These are phyloP conservation scores for Scaptomyza cyrtandrae DNA, from an alignment of 2,888 invertebrate genomes.

Conservation along the genomic window DNA sequence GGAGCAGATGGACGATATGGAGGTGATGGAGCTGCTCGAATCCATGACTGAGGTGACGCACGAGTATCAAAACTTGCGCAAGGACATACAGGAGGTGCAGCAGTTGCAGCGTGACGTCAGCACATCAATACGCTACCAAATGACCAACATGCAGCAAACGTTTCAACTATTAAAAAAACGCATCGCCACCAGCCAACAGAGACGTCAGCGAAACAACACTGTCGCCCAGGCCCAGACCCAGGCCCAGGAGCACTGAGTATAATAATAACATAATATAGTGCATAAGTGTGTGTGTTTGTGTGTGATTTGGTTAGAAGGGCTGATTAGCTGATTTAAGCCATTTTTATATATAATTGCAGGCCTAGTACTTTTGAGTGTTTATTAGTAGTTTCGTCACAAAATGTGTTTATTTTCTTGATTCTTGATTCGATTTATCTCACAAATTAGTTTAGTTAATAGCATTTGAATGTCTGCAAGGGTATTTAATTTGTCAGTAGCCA, in stretches of 20 bases:
- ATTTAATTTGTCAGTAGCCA: neutral
- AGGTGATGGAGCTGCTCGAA: slow-evolving; percentile 90
- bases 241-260: slow-evolving; percentile 32
- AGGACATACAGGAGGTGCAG: slow-evolving; percentile 92
- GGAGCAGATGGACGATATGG: slow-evolving; percentile 86
- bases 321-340: slow-evolving; percentile 10
- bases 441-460: no score
- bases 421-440: no score
- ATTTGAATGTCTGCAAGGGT: no score
- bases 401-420: no score
- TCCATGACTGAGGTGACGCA: slow-evolving; percentile 92
- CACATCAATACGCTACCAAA: slow-evolving; percentile 89
- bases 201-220: slow-evolving; percentile 27
- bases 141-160: slow-evolving; percentile 88
- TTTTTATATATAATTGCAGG: no score
- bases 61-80: slow-evolving; percentile 91
- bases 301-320: neutral
- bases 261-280: neutral
- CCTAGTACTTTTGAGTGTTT: no score
- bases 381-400: no score
- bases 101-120: slow-evolving; percentile 92
- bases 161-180: slow-evolving; percentile 90
- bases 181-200: slow-evolving; percentile 85
- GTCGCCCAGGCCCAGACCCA: slow-evolving; percentile 6
- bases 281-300: neutral